Conservation (phyloP, 2,888 invertebrate species). For the Troilus luridus region DNA sequence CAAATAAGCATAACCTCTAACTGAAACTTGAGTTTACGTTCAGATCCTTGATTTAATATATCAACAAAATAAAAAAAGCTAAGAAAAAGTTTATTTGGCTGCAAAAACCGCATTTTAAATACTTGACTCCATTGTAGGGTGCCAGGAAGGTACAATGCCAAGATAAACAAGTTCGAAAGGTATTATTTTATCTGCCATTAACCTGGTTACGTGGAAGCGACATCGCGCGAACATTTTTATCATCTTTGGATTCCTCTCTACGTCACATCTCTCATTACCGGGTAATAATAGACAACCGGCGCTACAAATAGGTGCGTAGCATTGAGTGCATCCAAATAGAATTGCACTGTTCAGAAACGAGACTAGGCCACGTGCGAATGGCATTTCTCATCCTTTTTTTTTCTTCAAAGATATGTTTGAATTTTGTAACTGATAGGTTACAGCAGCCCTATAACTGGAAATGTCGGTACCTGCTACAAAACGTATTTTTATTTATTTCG, state of each 20-base stretch:
- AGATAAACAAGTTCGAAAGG: constrained; percentile 12
- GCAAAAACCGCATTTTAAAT: not conserved
- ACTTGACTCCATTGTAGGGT: not conserved
- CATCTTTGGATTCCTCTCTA: not conserved
- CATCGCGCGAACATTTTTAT: not conserved
- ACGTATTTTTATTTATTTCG: no score
- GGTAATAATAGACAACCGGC: not conserved
- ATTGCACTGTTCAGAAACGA: not conserved
- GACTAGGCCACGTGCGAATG: not conserved
- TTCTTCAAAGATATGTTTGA: not conserved
- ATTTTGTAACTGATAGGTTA: not conserved
- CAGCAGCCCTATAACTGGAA: not conserved
- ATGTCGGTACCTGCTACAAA: no score
- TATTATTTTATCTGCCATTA: not conserved
- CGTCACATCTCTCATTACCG: constrained; percentile 32
- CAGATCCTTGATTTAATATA: no score
- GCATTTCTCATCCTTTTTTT: not conserved
- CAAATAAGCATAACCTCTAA: no score
- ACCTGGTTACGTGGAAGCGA: not conserved
- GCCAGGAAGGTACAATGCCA: not conserved
- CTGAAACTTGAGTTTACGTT: no score
- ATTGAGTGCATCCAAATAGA: constrained; percentile 22
- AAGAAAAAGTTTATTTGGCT: not conserved
- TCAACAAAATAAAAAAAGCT: not conserved
- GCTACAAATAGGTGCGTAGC: constrained; percentile 9